A percentile compares a stretch with the other conserved stretches of the same genome.
phyloP scores from a whole-genome alignment of 2,888 invertebrate genomes.

The Electrophaes corylata region DNA sequence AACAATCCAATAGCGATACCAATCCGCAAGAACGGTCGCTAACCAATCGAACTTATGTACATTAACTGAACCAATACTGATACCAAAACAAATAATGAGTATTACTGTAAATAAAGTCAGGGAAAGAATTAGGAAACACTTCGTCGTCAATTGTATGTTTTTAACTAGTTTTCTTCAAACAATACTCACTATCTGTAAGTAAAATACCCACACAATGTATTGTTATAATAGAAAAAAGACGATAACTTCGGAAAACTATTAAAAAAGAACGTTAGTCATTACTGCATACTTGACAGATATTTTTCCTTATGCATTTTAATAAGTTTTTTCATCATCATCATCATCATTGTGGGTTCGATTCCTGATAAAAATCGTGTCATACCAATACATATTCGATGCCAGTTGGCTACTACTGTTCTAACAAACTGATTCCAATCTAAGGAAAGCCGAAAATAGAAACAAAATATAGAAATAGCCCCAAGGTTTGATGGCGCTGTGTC shows the following conservation, averaged over 20 bases:
- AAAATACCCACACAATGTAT: not conserved
- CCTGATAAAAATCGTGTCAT: no score
- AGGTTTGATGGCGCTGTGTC: no score
- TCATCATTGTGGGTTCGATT: no score
- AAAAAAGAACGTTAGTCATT: conserved; percentile 23
- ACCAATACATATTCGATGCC: no score
- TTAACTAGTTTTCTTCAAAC: conserved; percentile 9
- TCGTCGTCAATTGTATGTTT: conserved; percentile 4
- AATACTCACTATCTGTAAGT: not conserved
- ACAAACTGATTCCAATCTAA: no score
- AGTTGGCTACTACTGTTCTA: no score
- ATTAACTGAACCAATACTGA: conserved; percentile 1
- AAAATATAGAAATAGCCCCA: no score
- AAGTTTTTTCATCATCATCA: no score
- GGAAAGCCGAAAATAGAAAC: no score
- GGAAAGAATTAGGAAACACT: conserved; percentile 3
- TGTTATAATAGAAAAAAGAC: conserved; percentile 5
- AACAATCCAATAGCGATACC: not conserved
- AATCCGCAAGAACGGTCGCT: not conserved
- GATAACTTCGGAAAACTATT: conserved; percentile 25
- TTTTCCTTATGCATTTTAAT: not conserved
- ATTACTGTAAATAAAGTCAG: conserved; percentile 5
- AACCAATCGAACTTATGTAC: conserved; percentile 1
- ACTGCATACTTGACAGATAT: conserved; percentile 21
- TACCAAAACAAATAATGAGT: conserved; percentile 1